Base-by-base conservation (phyloP, 2,797 vertebrate species). In the Pangasius macronema region DNA sequence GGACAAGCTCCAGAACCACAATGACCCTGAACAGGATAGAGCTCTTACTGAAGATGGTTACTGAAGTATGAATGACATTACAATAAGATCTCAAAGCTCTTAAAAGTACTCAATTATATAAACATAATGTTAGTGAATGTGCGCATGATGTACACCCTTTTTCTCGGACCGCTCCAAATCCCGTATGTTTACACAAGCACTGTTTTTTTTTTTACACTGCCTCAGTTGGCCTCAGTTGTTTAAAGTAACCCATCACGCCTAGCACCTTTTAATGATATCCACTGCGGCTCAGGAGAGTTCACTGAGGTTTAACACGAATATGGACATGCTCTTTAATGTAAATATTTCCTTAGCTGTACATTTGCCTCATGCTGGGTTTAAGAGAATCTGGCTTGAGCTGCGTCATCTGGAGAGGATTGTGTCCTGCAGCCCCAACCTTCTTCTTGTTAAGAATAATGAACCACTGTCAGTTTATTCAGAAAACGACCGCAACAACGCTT, bases 281-380 rank as follows among this genome's bases (percentile, higher is more conserved):
- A 76, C 75, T 86, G 72, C 51, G 46, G 87, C 63, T 83, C 85
- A 77, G 75, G 11, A 86, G 77, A 89, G 90, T 90, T 91, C 89
- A 89, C 84, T 22, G 65, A 80, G 82, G 87, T 90, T 90, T 88
- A 89, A 90, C 91, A 90, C 86, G 89, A 91, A 87, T 91, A 92
- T 88, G 91, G 87, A 89, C 82, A 87, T 91, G 92, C 91, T 89
- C 91, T 82, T 82, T 89, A 94, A 91, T 95, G 93, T 95, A 96
- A 96, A 95, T 94, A 96, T 96, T 96, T 95, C 93, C 90, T 91
- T 94, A 94, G 92, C 93, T 92, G 92, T 90, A 90, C 85, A 91
- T 93, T 92, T 93, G 92, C 91, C 92, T 93, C 90, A 81, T 86
- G 83, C 73, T 16, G 49, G 65, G 82, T 88, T 89, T 85, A 89